Conservation (phyloP, 2,113 vertebrate genomes). For the Actenoides lindsayi region DNA sequence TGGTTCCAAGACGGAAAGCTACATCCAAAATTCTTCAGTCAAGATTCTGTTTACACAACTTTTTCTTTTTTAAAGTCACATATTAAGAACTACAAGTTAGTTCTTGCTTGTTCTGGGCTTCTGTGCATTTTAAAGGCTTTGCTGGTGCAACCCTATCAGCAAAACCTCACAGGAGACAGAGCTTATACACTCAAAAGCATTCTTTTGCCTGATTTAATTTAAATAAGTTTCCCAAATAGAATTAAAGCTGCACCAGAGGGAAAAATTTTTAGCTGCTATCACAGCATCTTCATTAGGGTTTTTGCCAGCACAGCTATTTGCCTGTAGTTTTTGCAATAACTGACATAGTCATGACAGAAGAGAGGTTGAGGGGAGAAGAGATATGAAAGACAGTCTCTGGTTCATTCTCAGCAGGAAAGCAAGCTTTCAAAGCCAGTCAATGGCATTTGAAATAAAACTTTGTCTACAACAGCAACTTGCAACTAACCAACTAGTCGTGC, state of each 20-base stretch:
- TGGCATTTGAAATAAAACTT: background rate
- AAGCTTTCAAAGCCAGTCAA: background rate
- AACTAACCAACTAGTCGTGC: background rate
- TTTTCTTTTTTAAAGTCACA: background rate
- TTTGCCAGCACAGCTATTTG: conserved; percentile 48
- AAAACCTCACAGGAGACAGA: conserved; percentile 38
- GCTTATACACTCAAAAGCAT: conserved; percentile 38
- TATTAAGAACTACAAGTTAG: conserved; percentile 22
- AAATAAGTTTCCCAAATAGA: conserved; percentile 56
- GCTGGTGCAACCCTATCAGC: background rate
- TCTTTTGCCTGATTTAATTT: conserved; percentile 59
- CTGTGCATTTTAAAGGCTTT: background rate
- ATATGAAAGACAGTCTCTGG: background rate
- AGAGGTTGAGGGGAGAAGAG: too few relatives aligned
- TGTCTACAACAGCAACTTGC: background rate
- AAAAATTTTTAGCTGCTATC: conserved; percentile 44
- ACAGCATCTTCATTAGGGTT: conserved; percentile 48
- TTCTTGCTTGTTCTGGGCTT: conserved; percentile 29
- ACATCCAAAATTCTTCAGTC: background rate
- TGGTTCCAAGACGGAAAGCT: background rate
- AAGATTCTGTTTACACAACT: background rate
- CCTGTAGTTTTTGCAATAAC: background rate
- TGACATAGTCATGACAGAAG: background rate
- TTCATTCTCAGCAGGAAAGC: background rate
- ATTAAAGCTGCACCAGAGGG: conserved; percentile 59